Conservation (phyloP, 2,113 vertebrate species). For the Elephantulus edwardii region DNA sequence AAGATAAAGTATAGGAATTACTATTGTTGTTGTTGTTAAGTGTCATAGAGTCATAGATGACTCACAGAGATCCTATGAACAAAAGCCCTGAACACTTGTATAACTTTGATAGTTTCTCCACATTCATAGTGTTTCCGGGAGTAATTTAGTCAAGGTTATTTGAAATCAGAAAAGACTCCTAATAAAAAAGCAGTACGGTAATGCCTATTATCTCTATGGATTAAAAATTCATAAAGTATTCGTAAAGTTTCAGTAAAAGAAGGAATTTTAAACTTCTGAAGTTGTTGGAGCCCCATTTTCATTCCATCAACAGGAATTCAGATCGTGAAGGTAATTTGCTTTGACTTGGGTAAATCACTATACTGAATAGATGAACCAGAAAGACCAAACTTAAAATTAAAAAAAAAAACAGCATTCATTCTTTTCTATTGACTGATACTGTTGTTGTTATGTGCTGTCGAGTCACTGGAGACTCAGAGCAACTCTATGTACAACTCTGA, state of each 20-base stretch:
- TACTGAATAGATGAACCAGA: not conserved
- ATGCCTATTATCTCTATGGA: not conserved
- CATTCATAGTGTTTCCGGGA: too few species aligned
- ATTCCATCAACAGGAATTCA: constrained; percentile 30
- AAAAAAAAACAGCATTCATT: constrained; percentile 11
- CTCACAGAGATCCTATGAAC: too few species aligned
- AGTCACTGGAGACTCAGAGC: too few species aligned
- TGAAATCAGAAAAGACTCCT: constrained; percentile 41
- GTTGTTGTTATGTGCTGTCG: not conserved
- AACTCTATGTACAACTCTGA: too few species aligned
- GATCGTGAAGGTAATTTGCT: not conserved
- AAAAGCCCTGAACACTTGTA: too few species aligned
- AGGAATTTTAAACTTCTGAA: not conserved
- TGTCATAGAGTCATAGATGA: too few species aligned
- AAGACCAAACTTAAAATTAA: constrained; percentile 29
- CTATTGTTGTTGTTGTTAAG: too few species aligned
- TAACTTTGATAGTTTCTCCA: too few species aligned
- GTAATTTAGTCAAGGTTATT: not conserved
- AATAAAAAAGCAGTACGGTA: not conserved
- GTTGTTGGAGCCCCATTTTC: not conserved
- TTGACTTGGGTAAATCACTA: constrained; percentile 26
- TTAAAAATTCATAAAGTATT: constrained; percentile 25
- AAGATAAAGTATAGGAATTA: too few species aligned
- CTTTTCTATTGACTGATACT: constrained; percentile 6
- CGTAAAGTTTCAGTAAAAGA: not conserved